phyloP scores from a whole-genome alignment of 2,113 vertebrate species.

The Pogona vitticeps region DNA sequence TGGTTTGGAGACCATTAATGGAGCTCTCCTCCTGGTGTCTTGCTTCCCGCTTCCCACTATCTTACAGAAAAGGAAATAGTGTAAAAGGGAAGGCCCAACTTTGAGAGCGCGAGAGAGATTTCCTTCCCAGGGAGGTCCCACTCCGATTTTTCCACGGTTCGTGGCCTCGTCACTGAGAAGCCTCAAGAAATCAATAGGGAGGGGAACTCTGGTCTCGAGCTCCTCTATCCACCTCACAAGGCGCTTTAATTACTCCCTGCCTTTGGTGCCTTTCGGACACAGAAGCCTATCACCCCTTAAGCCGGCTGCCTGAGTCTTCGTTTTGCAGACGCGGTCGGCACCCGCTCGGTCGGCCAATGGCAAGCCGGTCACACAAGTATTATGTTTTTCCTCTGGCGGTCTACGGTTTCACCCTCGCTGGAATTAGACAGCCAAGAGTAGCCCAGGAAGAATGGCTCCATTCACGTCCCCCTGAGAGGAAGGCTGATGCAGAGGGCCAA shows the following conservation, averaged over 20 bases:
- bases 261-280: constrained; percentile 49
- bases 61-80: background rate
- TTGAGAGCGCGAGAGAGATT: constrained; percentile 17
- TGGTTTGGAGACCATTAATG: too few relatives aligned
- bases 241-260: constrained; percentile 68
- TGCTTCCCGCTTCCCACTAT: constrained; percentile 24
- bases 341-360: constrained; percentile 59
- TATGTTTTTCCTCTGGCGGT: constrained; percentile 74
- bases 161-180: constrained; percentile 33
- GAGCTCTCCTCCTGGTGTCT: too few relatives aligned
- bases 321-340: constrained; percentile 60
- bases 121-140: constrained; percentile 1
- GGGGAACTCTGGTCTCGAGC: constrained; percentile 41
- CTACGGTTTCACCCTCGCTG: constrained; percentile 72
- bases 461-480: constrained; percentile 74
- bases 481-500: constrained; percentile 71
- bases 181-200: constrained; percentile 39
- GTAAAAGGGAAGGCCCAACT: background rate
- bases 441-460: constrained; percentile 71
- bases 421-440: constrained; percentile 70
- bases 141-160: constrained; percentile 7
- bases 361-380: constrained; percentile 78
- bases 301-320: constrained; percentile 65
- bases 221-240: constrained; percentile 2
- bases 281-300: constrained; percentile 65